phyloP scores from a whole-genome alignment of 2,797 vertebrate genomes.

The Melopsittacus undulatus region DNA sequence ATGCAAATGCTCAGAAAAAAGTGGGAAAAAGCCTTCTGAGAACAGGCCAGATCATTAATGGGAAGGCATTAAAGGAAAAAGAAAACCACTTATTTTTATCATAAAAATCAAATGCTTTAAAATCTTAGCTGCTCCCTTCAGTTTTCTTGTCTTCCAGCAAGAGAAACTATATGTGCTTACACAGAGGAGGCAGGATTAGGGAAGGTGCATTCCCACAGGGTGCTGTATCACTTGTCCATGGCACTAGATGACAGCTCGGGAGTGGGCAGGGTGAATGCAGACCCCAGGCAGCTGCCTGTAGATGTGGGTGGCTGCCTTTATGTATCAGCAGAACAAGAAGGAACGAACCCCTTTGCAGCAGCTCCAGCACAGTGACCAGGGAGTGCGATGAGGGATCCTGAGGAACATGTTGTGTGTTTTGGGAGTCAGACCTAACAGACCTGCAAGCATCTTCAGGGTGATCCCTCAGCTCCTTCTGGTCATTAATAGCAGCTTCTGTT shows the following conservation, averaged over 20 bases:
- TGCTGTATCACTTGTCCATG: not conserved
- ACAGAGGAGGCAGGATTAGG: not conserved
- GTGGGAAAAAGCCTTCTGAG: not conserved
- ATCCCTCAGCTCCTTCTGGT: not conserved
- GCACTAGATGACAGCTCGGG: not conserved
- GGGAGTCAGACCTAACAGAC: not conserved
- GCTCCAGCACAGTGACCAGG: not conserved
- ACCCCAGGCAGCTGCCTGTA: not conserved
- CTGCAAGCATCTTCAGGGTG: not conserved
- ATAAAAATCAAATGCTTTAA: not conserved
- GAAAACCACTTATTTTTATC: not conserved
- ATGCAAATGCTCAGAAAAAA: not conserved
- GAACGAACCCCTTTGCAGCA: not conserved
- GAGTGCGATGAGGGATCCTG: rapidly evolving
- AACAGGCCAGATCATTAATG: not conserved
- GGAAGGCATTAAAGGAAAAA: not conserved
- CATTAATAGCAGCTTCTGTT: not conserved
- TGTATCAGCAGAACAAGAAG: not conserved
- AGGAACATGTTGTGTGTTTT: rapidly evolving
- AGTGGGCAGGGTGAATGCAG: not conserved
- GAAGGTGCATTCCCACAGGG: not conserved
- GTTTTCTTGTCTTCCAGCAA: not conserved
- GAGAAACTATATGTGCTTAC: not conserved
- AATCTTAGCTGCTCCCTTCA: not conserved
- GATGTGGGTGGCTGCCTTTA: not conserved